These are phyloP conservation scores for Bhutanitis thaidina DNA, from an alignment of 2,888 invertebrate genomes.

Conservation along the genomic window DNA sequence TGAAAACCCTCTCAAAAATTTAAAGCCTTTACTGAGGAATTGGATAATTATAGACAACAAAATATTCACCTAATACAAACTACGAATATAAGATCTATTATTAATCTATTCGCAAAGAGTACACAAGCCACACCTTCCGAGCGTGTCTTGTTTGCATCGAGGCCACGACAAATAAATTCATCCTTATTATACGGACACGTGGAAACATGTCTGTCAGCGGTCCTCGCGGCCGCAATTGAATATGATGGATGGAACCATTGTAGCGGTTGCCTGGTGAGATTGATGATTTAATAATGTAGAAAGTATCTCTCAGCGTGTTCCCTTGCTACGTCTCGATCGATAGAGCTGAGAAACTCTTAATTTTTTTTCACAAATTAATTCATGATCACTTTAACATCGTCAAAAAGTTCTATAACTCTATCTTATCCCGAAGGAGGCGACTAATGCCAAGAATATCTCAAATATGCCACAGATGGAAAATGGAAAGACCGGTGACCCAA, in stretches of 20 bases:
- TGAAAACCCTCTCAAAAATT: no score
- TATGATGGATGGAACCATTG: slow-evolving; percentile 31
- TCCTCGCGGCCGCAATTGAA: slow-evolving; percentile 28
- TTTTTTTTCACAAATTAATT: no score
- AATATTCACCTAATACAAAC: no score
- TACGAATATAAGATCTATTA: no score
- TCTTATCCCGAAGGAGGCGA: no score
- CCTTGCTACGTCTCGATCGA: slow-evolving; percentile 22
- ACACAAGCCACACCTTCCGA: background rate
- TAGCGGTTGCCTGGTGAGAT: slow-evolving; percentile 26
- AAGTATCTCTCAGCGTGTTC: slow-evolving; percentile 22
- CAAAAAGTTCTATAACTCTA: no score
- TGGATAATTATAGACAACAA: no score
- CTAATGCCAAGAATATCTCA: no score
- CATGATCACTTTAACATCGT: no score
- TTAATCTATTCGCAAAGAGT: background rate
- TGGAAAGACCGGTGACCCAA: no score
- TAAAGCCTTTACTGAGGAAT: no score
- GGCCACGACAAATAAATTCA: slow-evolving; percentile 35
- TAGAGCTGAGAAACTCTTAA: background rate
- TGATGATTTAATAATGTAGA: slow-evolving; percentile 30
- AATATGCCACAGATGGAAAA: no score
- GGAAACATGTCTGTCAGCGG: slow-evolving; percentile 27
- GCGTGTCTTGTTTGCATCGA: slow-evolving; percentile 24
- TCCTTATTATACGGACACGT: slow-evolving; percentile 34